Evolutionary conservation across 1,140 invertebrate genomes (phyloP).

Genomic region (Formica selysi): DNA sequence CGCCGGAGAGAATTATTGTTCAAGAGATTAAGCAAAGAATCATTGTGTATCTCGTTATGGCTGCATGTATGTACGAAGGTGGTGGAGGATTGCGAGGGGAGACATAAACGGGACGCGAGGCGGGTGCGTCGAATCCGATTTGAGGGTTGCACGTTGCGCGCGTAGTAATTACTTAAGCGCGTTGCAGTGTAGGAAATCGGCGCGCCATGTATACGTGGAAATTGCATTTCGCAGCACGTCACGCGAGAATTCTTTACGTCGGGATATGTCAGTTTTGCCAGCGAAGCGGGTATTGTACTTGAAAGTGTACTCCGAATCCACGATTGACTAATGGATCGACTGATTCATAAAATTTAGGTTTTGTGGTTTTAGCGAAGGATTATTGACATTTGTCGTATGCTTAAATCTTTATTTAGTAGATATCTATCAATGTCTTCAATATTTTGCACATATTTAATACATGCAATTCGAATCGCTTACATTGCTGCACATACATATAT

Average conservation of each 20-base stretch:
- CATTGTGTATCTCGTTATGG: slow-evolving; percentile 35
- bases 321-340: slow-evolving; percentile 56
- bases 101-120: slow-evolving; percentile 39
- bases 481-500: neutral
- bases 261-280: slow-evolving; percentile 38
- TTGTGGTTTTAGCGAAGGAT: neutral
- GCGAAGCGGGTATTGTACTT: slow-evolving; percentile 31
- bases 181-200: slow-evolving; percentile 64
- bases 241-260: slow-evolving; percentile 58
- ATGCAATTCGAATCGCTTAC: neutral
- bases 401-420: neutral
- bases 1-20: slow-evolving; percentile 1
- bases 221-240: slow-evolving; percentile 62
- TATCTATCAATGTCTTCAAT: neutral
- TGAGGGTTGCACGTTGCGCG: slow-evolving; percentile 61
- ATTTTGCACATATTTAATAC: neutral
- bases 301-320: slow-evolving; percentile 41
- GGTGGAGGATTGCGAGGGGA: slow-evolving; percentile 10
- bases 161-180: slow-evolving; percentile 64
- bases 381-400: neutral
- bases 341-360: slow-evolving; percentile 41
- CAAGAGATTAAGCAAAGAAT: slow-evolving; percentile 35
- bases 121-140: slow-evolving; percentile 55
- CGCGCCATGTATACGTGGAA: slow-evolving; percentile 57
- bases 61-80: neutral